Base-by-base conservation (phyloP, 2,888 invertebrate genomes). In the Drosophila macrospina region DNA sequence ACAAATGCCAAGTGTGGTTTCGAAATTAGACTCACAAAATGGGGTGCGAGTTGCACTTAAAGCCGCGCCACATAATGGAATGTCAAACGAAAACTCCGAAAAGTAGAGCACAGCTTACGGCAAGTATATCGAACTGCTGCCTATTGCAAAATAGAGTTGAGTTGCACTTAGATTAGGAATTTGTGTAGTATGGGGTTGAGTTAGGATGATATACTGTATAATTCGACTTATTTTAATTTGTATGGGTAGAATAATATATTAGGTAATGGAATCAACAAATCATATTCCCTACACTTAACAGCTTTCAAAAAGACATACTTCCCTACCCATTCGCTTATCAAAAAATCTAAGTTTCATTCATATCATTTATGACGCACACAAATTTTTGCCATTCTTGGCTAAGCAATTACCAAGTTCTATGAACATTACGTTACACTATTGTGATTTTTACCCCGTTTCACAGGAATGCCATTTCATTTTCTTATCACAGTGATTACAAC, bases 1-100 rank as follows among this genome's bases (percentile, higher is more conserved):
- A 56, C 73, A 64, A 55, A 30, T 74, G 62, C 54, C 60, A 30
- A 74, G 61, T 69, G 75, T 45, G 75, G 48, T 57, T 66, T 57
- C 8, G 32, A 15, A 54, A 39, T 60, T 47, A n/a, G 7, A 15
- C 5, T 24, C 42, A 54, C 32, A 34, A 48, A 39, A 47, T 60
- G 13, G 61, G 60, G 45, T 41, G 41, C 45, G 28, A 41, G 54
- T 34, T 55, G 65, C 76, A 75, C 65, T 70, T 44, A 61, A 16
- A 30, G 13, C 13, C 24, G 13, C n/a, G 32, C 48, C 74, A 50
- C 36, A 37, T 7, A 57, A 57, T 50, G 41, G 44, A 69, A 69
- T 59, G 52, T 10, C 16, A 32, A 37, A 37, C 36, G 10, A 10
- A 39, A 39, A 56, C 37, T 4, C 24, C 6, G 24, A 28, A 11